Evolutionary conservation across 2,888 invertebrate genomes (phyloP).

Genomic region (Leuctra nigra): DNA sequence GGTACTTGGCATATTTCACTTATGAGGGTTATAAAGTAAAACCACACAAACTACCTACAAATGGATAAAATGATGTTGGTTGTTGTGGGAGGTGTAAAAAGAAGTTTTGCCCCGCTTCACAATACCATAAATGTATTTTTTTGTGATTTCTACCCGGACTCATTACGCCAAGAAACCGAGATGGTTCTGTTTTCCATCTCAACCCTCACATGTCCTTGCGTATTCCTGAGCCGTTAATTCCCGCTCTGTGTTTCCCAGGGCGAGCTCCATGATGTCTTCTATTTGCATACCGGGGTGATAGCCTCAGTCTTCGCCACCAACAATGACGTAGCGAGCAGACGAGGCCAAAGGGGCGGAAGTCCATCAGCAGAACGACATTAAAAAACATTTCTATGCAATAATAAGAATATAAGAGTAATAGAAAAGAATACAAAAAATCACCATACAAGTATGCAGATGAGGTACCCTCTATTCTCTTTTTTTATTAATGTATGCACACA

Average conservation of each 20-base stretch:
- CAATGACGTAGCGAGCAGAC: slow-evolving; percentile 1
- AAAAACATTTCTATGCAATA: not conserved
- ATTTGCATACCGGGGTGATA: slow-evolving; percentile 15
- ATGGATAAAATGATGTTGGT: too few relatives aligned
- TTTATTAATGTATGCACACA: slow-evolving; percentile 11
- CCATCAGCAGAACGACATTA: not conserved
- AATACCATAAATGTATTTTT: too few relatives aligned
- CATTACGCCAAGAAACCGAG: too few relatives aligned
- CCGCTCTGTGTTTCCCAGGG: not conserved
- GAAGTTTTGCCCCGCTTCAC: too few relatives aligned
- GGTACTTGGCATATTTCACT: too few relatives aligned
- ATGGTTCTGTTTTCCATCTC: not conserved
- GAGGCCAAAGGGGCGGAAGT: slow-evolving; percentile 14
- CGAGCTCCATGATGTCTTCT: too few relatives aligned
- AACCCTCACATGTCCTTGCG: not conserved
- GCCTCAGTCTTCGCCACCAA: slow-evolving; percentile 5
- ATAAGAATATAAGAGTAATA: not conserved
- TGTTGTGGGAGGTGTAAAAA: too few relatives aligned
- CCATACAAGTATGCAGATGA: slow-evolving; percentile 18
- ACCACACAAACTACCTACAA: too few relatives aligned
- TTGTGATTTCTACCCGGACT: too few relatives aligned
- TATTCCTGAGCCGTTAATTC: not conserved
- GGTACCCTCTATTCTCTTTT: not conserved
- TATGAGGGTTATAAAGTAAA: too few relatives aligned
- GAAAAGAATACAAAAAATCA: slow-evolving; percentile 6